Conservation (phyloP, 2,113 vertebrate species). For the Chionomys nivalis region DNA sequence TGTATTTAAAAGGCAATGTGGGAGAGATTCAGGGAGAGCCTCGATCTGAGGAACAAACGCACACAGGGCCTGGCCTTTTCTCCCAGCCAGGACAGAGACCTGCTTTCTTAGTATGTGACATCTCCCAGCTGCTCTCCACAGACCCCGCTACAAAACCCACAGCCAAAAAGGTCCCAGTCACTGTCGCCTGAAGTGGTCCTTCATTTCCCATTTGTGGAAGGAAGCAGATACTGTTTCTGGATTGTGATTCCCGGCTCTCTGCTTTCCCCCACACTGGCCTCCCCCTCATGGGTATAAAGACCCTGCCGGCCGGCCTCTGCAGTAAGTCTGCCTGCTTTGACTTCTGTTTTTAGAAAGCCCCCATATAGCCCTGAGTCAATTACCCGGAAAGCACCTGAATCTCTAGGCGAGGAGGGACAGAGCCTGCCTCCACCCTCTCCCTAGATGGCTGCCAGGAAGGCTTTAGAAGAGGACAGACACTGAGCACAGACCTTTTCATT, state of each 20-base stretch:
- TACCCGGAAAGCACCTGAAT: neutral
- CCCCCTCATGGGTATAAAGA: neutral
- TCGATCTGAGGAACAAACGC: rapidly evolving
- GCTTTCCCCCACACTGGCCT: neutral
- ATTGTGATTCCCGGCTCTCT: neutral
- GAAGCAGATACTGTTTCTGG: neutral
- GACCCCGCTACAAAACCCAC: neutral
- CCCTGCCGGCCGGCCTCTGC: neutral
- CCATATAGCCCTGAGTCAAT: neutral
- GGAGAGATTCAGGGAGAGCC: neutral
- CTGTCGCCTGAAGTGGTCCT: neutral
- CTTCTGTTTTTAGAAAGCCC: neutral
- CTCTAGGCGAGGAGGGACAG: neutral
- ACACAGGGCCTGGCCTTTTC: neutral
- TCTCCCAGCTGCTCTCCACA: neutral
- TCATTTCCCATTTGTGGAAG: neutral
- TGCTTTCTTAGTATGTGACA: rapidly evolving
- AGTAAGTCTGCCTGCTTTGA: neutral
- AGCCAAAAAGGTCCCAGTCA: neutral
- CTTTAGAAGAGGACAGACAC: neutral
- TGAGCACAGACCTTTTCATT: conserved; percentile 93
- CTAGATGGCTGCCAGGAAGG: neutral
- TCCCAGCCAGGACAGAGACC: neutral
- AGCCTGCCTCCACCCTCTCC: neutral
- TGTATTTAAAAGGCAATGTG: neutral